Percentiles rank a stretch among this genome's conserved stretches.
Evolutionary conservation across 2,113 vertebrate genomes (phyloP).

Genomic region (Rhabdomys dilectus): DNA sequence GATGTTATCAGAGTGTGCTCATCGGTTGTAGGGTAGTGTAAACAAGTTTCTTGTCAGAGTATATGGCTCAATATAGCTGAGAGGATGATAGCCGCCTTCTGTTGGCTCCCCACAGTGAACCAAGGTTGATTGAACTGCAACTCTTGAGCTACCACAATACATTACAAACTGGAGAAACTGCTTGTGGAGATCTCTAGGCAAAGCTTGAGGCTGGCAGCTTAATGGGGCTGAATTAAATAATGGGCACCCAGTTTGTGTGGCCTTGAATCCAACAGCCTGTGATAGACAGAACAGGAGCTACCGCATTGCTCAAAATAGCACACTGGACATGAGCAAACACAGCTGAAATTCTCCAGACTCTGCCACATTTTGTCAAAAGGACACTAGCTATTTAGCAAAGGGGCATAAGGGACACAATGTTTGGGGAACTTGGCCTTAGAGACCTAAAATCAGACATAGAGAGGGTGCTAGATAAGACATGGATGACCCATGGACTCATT

Average conservation of each 20-base stretch:
- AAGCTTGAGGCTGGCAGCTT: constrained; percentile 16
- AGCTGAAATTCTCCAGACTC: not conserved
- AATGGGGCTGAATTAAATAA: not conserved
- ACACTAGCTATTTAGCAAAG: not conserved
- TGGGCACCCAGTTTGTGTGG: not conserved
- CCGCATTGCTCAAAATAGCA: not conserved
- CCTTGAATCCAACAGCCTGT: not conserved
- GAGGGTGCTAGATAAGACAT: not conserved
- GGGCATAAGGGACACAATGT: not conserved
- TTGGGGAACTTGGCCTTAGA: not conserved
- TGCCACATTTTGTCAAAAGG: not conserved
- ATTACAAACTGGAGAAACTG: not conserved
- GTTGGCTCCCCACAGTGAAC: too few relatives aligned
- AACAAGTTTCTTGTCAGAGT: too few relatives aligned
- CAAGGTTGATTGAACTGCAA: not conserved
- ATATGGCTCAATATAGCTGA: too few relatives aligned
- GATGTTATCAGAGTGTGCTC: too few relatives aligned
- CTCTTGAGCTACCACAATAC: too few relatives aligned
- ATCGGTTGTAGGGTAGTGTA: too few relatives aligned
- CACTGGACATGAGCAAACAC: not conserved
- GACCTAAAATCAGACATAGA: not conserved
- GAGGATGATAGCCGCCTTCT: too few relatives aligned
- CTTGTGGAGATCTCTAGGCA: not conserved
- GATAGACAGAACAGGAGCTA: not conserved
- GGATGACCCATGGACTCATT: not conserved